These are phyloP conservation scores for Willisornis vidua DNA, from an alignment of 2,113 vertebrate species.

Conservation along the genomic window DNA sequence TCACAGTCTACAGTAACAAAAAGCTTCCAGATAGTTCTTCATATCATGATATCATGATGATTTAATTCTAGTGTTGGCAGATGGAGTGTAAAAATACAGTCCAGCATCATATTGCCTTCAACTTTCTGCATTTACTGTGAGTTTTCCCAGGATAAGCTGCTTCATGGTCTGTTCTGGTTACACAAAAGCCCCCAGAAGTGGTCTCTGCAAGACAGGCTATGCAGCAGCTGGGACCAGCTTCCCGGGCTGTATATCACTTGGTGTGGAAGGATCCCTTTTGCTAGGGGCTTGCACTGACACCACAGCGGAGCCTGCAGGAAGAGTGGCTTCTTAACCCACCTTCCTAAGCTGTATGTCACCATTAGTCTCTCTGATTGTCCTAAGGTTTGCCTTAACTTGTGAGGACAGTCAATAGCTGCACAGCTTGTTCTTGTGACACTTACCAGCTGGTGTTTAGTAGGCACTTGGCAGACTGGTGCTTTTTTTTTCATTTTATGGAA, in stretches of 20 bases:
- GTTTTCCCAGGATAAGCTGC: neutral
- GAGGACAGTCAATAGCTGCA: neutral
- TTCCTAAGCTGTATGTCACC: neutral
- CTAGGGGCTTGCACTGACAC: neutral
- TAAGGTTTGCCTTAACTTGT: neutral
- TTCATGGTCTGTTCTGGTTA: neutral
- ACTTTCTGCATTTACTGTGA: neutral
- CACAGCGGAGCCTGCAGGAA: neutral
- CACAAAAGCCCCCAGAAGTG: neutral
- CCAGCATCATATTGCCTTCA: neutral
- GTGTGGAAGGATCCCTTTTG: neutral
- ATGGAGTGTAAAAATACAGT: neutral
- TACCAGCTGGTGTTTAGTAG: slow-evolving; percentile 33
- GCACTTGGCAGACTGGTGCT: neutral
- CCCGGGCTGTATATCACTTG: neutral
- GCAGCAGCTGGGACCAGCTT: neutral
- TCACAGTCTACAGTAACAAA: neutral
- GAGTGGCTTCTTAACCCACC: neutral
- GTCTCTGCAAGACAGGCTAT: neutral
- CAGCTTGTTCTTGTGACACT: slow-evolving; percentile 13
- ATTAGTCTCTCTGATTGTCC: neutral
- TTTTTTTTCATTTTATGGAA: neutral
- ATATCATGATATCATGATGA: neutral
- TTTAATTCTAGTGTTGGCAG: neutral
- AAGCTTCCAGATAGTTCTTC: neutral